Percentiles rank a stretch among this genome's conserved stretches.
Conservation (phyloP, 2,113 vertebrate species). For the Sinocyclocheilus anophthalmus region DNA sequence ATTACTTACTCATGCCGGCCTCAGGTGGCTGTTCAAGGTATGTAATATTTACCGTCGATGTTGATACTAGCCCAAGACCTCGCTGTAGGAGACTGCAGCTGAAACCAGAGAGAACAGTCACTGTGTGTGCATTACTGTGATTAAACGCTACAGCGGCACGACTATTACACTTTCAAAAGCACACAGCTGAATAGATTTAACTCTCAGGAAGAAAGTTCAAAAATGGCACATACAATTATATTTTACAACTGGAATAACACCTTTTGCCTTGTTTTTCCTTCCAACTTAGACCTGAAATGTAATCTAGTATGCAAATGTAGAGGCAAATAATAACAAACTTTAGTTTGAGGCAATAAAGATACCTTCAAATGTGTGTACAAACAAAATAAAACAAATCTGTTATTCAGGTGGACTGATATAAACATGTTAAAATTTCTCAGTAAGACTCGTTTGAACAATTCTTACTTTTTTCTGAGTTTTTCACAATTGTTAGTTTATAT, state of each 20-base stretch:
- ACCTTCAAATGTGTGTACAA: too few relatives aligned
- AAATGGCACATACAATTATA: background rate
- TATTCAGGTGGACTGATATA: too few relatives aligned
- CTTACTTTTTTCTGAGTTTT: too few relatives aligned
- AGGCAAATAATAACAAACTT: too few relatives aligned
- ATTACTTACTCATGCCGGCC: conserved; percentile 18
- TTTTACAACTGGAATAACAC: background rate
- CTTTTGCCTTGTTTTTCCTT: background rate
- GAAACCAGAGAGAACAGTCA: background rate
- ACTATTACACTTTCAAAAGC: background rate
- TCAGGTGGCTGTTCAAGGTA: conserved; percentile 13
- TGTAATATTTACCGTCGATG: conserved; percentile 21
- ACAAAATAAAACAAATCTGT: too few relatives aligned
- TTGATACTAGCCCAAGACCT: conserved; percentile 35
- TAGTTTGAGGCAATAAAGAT: too few relatives aligned
- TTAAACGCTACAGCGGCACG: background rate
- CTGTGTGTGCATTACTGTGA: background rate
- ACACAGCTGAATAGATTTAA: background rate
- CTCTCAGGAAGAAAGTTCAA: conserved; percentile 13
- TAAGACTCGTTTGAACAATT: too few relatives aligned
- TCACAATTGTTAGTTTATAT: too few relatives aligned
- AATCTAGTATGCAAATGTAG: background rate
- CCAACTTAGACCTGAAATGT: background rate
- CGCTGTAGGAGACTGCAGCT: conserved; percentile 11
- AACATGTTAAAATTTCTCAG: too few relatives aligned